These are phyloP conservation scores for Serripes groenlandicus DNA, from an alignment of 2,888 invertebrate genomes.

Conservation along the genomic window DNA sequence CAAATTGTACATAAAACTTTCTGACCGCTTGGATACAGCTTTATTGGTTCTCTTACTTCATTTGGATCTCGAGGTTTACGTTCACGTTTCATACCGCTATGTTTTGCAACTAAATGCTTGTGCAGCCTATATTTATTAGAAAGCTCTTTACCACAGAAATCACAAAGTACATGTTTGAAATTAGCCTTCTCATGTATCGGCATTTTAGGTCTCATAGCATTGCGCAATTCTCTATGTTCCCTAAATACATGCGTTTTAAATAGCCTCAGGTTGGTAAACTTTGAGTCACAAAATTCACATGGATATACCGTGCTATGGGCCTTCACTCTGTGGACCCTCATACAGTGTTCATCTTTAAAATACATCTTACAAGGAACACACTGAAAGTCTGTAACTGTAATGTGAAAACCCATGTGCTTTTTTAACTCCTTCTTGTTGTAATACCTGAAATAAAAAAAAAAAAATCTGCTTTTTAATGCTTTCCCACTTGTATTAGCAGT, in stretches of 20 bases:
- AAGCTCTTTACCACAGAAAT: constrained; percentile 20
- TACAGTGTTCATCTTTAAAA: constrained; percentile 7
- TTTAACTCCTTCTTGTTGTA: constrained; percentile 35
- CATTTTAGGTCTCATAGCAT: constrained; percentile 5
- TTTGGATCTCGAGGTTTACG: background rate
- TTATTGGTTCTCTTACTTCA: background rate
- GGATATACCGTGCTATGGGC: constrained; percentile 4
- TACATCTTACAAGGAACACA: constrained; percentile 32
- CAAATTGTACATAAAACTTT: constrained; percentile 17
- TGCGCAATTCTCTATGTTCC: constrained; percentile 21
- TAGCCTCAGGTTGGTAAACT: background rate
- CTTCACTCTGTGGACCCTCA: constrained; percentile 15
- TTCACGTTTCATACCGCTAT: constrained; percentile 3
- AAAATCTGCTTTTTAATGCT: background rate
- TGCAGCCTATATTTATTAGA: constrained; percentile 33
- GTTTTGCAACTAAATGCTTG: constrained; percentile 18
- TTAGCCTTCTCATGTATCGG: constrained; percentile 14
- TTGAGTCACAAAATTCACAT: constrained; percentile 16
- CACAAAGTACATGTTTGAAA: constrained; percentile 25
- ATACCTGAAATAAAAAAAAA: constrained; percentile 9
- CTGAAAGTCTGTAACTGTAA: constrained; percentile 1
- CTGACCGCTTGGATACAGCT: background rate
- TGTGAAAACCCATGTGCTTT: constrained; percentile 32
- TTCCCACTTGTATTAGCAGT: background rate
- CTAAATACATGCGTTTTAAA: constrained; percentile 22